Conservation (phyloP, 2,888 invertebrate species). For the Hermodice carunculata region DNA sequence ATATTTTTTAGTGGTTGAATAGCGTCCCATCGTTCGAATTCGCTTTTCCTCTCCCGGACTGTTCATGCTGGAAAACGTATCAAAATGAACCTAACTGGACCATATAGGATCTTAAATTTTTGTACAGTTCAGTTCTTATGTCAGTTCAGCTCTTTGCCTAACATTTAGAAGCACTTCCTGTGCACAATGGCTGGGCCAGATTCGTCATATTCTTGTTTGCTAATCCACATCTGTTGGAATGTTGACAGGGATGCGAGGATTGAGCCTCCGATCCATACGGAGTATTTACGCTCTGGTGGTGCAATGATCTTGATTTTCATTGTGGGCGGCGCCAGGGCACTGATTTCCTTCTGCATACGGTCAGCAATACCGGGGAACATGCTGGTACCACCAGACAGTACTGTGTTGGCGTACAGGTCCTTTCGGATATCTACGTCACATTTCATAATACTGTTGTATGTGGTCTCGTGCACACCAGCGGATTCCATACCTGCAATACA, state of each 20-base stretch:
- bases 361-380: slow-evolving; percentile 98
- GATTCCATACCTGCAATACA: slow-evolving; percentile 60
- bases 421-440: slow-evolving; percentile 67
- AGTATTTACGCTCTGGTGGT: slow-evolving; percentile 63
- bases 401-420: slow-evolving; percentile 72
- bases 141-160: no score
- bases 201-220: slow-evolving; percentile 97
- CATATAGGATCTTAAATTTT: no score
- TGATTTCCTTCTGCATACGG: slow-evolving; percentile 97
- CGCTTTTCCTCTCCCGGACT: no score
- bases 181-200: slow-evolving; percentile 95
- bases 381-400: slow-evolving; percentile 92
- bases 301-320: slow-evolving; percentile 74
- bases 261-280: slow-evolving; percentile 98
- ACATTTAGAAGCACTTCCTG: slow-evolving; percentile 96
- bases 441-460: slow-evolving; percentile 66
- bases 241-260: slow-evolving; percentile 92
- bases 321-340: slow-evolving; percentile 79
- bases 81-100: no score
- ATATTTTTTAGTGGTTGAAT: no score
- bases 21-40: no score
- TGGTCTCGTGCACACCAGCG: slow-evolving; percentile 62
- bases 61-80: no score
- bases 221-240: slow-evolving; percentile 96
- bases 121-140: no score